Evolutionary conservation across 2,888 invertebrate species (phyloP), one percentile per base, ranked within the genome.

Genomic region (Callyntrura sp.): DNA sequence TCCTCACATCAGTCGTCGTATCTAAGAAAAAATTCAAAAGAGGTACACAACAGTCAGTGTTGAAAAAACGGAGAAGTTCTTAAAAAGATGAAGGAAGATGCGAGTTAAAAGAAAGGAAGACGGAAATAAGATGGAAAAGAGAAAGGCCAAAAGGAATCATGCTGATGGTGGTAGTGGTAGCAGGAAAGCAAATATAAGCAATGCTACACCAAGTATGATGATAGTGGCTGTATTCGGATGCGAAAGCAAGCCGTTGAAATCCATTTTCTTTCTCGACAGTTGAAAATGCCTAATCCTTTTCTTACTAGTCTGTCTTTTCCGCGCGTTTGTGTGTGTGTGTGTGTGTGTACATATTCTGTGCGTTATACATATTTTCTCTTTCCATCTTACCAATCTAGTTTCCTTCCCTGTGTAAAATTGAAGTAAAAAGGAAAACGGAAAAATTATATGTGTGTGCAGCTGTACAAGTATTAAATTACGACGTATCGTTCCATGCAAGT

Each of bases 251-350:
- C 83, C 51, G 62, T 23, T 65, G 55, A 68, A 68, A 68, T 83
- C 83, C 48, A 82, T 82, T 82, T 82, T 82, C 65, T 82, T 82
- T 82, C 28, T 43, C 43, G 12, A 70, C 43, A 28, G 28, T 82
- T 45, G 45, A 65, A 82, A 82, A 62, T 65, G 35, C 23, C 43
- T 68, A 82, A 82, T 83, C 45, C 83, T 70, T 68, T n/a, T 55
- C 43, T 45, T 70, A 9, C 55, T 20, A n/a, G 28, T 20, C 14
- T 62, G 60, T 45, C 12, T 17, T 17, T 60, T 62, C n/a, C 17
- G 4, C 11, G n/a, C n/a, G n/a, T n/a, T n/a, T n/a, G n/a, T n/a
- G n/a, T n/a, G n/a, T n/a, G n/a, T n/a, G n/a, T n/a, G n/a, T n/a
- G n/a, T n/a, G 17, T 62, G 4, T 28, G 28, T 65, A 65, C 14